phyloP scores from a whole-genome alignment of 2,888 invertebrate species.

The Lamellibrachia columna region DNA sequence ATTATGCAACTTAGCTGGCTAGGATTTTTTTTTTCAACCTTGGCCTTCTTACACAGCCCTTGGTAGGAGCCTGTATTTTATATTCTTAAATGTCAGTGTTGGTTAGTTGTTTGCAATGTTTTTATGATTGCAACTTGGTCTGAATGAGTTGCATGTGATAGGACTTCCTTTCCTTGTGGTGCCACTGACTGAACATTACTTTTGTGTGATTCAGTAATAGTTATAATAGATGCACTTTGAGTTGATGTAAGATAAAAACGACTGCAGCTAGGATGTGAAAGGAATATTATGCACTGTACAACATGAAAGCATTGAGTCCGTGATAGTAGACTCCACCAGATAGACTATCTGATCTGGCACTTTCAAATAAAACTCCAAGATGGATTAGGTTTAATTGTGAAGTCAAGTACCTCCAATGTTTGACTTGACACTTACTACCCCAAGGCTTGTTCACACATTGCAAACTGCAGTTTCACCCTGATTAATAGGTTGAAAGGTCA shows the following conservation, averaged over 20 bases:
- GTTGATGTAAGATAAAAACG: not conserved
- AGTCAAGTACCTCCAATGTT: not conserved
- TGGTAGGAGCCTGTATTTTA: too few relatives aligned
- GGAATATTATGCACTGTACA: not conserved
- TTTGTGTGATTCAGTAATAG: too few relatives aligned
- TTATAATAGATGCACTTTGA: too few relatives aligned
- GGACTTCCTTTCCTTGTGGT: too few relatives aligned
- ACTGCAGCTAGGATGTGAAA: not conserved
- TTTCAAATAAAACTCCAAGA: not conserved
- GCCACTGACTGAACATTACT: too few relatives aligned
- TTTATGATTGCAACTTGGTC: too few relatives aligned
- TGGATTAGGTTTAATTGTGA: not conserved
- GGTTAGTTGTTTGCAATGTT: too few relatives aligned
- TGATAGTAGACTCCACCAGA: not conserved
- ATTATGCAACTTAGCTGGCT: too few relatives aligned
- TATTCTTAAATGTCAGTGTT: too few relatives aligned
- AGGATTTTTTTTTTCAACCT: too few relatives aligned
- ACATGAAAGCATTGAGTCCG: not conserved
- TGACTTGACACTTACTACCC: not conserved
- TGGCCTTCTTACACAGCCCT: too few relatives aligned
- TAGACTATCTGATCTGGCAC: not conserved
- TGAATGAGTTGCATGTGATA: too few relatives aligned
- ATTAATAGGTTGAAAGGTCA: not conserved
- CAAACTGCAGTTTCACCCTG: not conserved
- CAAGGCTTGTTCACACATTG: not conserved